Percentiles rank a stretch among this genome's conserved stretches.
Conservation (phyloP, 2,113 vertebrate genomes). For the Xenopus laevis region DNA sequence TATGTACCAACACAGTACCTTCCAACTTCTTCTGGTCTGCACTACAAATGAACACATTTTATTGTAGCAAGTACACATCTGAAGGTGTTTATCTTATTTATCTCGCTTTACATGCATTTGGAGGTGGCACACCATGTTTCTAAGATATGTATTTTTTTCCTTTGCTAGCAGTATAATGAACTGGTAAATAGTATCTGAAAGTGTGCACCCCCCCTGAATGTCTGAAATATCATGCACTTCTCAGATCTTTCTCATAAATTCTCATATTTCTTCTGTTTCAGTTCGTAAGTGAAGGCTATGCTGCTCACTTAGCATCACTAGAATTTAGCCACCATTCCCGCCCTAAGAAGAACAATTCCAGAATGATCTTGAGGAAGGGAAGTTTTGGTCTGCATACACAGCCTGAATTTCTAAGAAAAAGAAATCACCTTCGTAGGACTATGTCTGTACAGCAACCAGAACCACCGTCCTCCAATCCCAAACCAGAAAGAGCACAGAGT, state of each 20-base stretch:
- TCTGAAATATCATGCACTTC: too few relatives aligned
- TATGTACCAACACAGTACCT: too few relatives aligned
- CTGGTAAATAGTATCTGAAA: too few relatives aligned
- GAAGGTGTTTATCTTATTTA: too few relatives aligned
- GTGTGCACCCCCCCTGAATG: too few relatives aligned
- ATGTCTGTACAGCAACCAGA: constrained; percentile 96
- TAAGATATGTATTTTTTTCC: too few relatives aligned
- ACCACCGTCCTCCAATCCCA: constrained; percentile 82
- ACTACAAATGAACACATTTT: too few relatives aligned
- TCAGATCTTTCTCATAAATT: too few relatives aligned
- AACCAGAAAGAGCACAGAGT: constrained; percentile 95
- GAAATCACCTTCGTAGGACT: constrained; percentile 89
- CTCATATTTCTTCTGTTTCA: constrained; percentile 48
- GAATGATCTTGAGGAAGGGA: constrained; percentile 91
- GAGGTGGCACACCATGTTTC: too few relatives aligned
- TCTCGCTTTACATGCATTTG: too few relatives aligned
- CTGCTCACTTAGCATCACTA: constrained; percentile 84
- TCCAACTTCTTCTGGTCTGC: background rate
- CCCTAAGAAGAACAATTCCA: constrained; percentile 86
- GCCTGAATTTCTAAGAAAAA: constrained; percentile 91
- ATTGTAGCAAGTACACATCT: too few relatives aligned
- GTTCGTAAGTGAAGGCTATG: constrained; percentile 96
- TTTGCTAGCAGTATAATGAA: too few relatives aligned
- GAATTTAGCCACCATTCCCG: constrained; percentile 86
- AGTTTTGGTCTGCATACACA: constrained; percentile 92